Percentiles rank a stretch among this genome's conserved stretches.
phyloP scores from a whole-genome alignment of 1,140 invertebrate genomes.

The Cataglyphis hispanica region DNA sequence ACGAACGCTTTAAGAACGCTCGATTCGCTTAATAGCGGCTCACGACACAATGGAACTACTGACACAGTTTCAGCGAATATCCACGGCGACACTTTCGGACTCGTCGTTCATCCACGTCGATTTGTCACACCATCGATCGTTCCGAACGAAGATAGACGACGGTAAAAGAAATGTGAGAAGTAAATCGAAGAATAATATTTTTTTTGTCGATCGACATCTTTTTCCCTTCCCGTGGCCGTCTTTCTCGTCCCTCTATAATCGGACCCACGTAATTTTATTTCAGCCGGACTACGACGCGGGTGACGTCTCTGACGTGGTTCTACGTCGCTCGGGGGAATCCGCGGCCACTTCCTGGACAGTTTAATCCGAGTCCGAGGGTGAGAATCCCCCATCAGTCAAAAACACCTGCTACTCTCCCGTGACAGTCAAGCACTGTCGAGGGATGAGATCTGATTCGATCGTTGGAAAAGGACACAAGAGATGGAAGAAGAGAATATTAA shows the following conservation, averaged over 20 bases:
- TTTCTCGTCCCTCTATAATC: conserved; percentile 6
- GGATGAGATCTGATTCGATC: conserved; percentile 29
- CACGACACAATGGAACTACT: conserved; percentile 73
- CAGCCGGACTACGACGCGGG: background rate
- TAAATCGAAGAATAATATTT: conserved; percentile 18
- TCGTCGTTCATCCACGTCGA: conserved; percentile 41
- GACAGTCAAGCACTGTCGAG: background rate
- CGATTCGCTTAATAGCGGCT: conserved; percentile 46
- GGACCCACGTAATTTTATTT: conserved; percentile 36
- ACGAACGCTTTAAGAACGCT: conserved; percentile 55
- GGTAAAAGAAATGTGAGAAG: background rate
- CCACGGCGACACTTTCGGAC: conserved; percentile 21
- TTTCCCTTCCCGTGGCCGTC: background rate
- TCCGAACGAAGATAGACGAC: background rate
- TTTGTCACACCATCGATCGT: conserved; percentile 29
- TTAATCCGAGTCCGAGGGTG: conserved; percentile 26
- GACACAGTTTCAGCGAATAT: conserved; percentile 64
- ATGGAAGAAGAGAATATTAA: conserved; percentile 15
- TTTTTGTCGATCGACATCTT: background rate
- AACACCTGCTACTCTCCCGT: conserved; percentile 43
- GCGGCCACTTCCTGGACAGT: conserved; percentile 15
- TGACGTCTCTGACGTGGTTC: conserved; percentile 37
- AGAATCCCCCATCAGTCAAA: conserved; percentile 12
- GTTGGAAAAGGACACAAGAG: background rate
- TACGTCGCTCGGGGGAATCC: conserved; percentile 3